Conservation (phyloP, 1,140 invertebrate species). For the Bilobella aurantiaca region DNA sequence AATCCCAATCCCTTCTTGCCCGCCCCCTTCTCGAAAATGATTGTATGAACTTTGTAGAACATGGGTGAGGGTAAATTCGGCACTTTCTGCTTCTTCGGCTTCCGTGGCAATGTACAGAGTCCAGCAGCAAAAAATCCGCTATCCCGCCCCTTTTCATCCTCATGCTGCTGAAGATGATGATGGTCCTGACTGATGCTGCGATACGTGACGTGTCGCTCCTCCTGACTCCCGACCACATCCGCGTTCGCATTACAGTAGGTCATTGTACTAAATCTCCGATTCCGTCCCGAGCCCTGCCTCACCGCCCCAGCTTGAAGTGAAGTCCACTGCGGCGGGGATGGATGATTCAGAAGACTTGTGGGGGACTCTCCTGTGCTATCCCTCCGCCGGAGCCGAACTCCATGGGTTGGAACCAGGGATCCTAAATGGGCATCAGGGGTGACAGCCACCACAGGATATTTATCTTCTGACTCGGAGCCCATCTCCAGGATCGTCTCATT, state of each 20-base stretch:
- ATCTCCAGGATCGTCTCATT: no score
- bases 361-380: not conserved
- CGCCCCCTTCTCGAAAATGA: slow-evolving; percentile 65
- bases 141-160: not conserved
- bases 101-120: slow-evolving; percentile 29
- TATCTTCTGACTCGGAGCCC: no score
- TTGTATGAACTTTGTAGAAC: slow-evolving; percentile 42
- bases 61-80: slow-evolving; percentile 39
- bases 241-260: slow-evolving; percentile 32
- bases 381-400: no score
- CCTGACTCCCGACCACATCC: slow-evolving; percentile 20
- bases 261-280: slow-evolving; percentile 25
- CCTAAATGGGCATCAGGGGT: no score
- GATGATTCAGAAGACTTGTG: not conserved
- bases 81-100: slow-evolving; percentile 27
- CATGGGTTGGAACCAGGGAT: no score
- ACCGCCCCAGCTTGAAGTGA: no score
- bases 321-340: not conserved
- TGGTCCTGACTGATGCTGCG: no score
- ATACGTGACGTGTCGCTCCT: not conserved
- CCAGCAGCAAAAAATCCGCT: slow-evolving; percentile 22
- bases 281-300: slow-evolving; percentile 4
- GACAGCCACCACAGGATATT: no score
- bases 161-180: not conserved
- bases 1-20: slow-evolving; percentile 79